These are phyloP conservation scores for Probaryconus sp. DNA, from an alignment of 1,140 invertebrate genomes.

Conservation along the genomic window DNA sequence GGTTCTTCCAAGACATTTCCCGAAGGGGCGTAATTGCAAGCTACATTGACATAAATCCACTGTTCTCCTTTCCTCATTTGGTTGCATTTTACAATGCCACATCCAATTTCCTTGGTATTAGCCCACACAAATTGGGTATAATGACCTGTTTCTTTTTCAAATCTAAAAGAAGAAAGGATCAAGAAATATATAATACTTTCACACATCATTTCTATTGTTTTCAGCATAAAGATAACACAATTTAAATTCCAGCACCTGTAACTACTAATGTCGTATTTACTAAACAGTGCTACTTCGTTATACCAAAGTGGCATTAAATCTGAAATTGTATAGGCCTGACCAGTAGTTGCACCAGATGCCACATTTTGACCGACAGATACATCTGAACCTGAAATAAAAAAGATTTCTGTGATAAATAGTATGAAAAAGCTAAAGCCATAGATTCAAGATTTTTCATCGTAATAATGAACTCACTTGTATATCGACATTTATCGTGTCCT, in stretches of 20 bases:
- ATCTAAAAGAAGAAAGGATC: constrained; percentile 34
- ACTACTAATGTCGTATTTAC: constrained; percentile 9
- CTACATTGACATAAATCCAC: constrained; percentile 32
- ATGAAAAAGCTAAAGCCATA: too few relatives aligned
- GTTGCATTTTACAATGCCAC: constrained; percentile 53
- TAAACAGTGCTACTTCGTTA: constrained; percentile 32
- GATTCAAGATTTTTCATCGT: too few relatives aligned
- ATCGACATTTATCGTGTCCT: constrained; percentile 79
- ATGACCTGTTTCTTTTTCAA: constrained; percentile 59
- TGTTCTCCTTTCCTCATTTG: constrained; percentile 7
- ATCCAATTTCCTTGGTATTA: constrained; percentile 71
- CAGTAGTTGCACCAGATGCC: constrained; percentile 6
- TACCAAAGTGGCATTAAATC: constrained; percentile 36
- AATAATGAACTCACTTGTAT: constrained; percentile 71
- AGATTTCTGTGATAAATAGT: too few relatives aligned
- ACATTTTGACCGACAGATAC: constrained; percentile 54
- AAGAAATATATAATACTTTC: not conserved
- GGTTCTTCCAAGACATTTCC: constrained; percentile 65
- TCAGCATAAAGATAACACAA: not conserved
- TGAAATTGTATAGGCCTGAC: not conserved
- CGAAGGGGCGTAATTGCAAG: constrained; percentile 76
- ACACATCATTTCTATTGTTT: not conserved
- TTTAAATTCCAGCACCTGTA: constrained; percentile 23
- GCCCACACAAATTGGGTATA: constrained; percentile 78
- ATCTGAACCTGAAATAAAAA: too few relatives aligned